phyloP scores from a whole-genome alignment of 2,888 invertebrate species.

The Eilema sororculum region DNA sequence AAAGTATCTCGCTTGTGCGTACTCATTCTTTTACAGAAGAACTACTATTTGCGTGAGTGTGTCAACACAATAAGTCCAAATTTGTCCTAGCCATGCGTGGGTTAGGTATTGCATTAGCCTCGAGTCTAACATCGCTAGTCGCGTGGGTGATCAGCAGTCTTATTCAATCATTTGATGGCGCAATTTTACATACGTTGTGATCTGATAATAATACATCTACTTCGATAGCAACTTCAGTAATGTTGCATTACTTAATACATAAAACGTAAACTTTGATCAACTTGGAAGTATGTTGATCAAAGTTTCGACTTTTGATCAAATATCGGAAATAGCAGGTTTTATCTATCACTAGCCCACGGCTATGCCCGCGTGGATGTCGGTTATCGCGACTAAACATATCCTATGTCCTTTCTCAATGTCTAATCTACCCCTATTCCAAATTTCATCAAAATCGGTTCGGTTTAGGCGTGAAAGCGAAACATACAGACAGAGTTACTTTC shows the following conservation, averaged over 20 bases:
- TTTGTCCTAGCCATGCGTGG: neutral
- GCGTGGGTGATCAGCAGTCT: conserved; percentile 4
- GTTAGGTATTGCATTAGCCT: neutral
- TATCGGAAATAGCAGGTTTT: neutral
- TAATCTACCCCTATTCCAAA: too few species aligned
- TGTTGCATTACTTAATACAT: too few species aligned
- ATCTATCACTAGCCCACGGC: too few species aligned
- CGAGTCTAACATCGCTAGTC: neutral
- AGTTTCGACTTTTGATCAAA: neutral
- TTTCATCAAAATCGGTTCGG: too few species aligned
- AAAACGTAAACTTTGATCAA: neutral
- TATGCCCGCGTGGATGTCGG: too few species aligned
- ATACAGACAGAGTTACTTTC: too few species aligned
- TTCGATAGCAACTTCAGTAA: neutral
- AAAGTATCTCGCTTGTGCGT: neutral
- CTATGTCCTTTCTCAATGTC: too few species aligned
- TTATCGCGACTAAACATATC: too few species aligned
- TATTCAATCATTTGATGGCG: conserved; percentile 1
- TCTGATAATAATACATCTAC: neutral
- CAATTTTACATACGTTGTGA: neutral
- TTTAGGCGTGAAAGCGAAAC: too few species aligned
- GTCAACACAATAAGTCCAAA: neutral
- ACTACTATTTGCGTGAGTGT: neutral
- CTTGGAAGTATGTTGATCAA: neutral
- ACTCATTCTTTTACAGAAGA: neutral